phyloP scores from a whole-genome alignment of 2,888 invertebrate species.

The Pseudoips prasinana region DNA sequence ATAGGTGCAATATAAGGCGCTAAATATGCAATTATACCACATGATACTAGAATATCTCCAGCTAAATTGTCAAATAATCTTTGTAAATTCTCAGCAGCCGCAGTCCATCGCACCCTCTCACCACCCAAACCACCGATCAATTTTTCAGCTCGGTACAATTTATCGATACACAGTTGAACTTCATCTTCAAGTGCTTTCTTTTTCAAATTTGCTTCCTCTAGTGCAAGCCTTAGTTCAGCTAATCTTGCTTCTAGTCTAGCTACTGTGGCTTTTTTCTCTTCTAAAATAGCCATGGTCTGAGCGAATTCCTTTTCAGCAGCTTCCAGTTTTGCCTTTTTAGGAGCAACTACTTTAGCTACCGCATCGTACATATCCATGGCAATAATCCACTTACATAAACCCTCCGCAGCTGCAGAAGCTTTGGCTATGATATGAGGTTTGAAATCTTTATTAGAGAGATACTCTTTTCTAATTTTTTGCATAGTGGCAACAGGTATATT shows the following conservation, averaged over 20 bases:
- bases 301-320: constrained; percentile 91
- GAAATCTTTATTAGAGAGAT: constrained; percentile 88
- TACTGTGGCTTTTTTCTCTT: constrained; percentile 91
- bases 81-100: constrained; percentile 89
- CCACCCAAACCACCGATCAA: constrained; percentile 94
- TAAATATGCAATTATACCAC: constrained; percentile 94
- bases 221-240: constrained; percentile 85
- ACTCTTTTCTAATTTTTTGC: constrained; percentile 88
- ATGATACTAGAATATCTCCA: constrained; percentile 94
- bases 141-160: constrained; percentile 92
- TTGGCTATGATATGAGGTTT: constrained; percentile 91
- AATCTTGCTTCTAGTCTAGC: constrained; percentile 89
- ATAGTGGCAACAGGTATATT: constrained; percentile 88
- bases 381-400: constrained; percentile 94
- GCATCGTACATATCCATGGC: constrained; percentile 95
- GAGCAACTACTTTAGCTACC: constrained; percentile 91
- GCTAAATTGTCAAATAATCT: constrained; percentile 89
- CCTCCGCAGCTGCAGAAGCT: constrained; percentile 97
- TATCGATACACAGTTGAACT: constrained; percentile 91
- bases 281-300: constrained; percentile 91
- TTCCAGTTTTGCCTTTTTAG: constrained; percentile 91
- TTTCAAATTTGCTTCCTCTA: constrained; percentile 84
- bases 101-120: constrained; percentile 93
- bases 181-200: constrained; percentile 87
- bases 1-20: constrained; percentile 90